Conservation (phyloP, 2,113 vertebrate species). For the Mesocricetus auratus region DNA sequence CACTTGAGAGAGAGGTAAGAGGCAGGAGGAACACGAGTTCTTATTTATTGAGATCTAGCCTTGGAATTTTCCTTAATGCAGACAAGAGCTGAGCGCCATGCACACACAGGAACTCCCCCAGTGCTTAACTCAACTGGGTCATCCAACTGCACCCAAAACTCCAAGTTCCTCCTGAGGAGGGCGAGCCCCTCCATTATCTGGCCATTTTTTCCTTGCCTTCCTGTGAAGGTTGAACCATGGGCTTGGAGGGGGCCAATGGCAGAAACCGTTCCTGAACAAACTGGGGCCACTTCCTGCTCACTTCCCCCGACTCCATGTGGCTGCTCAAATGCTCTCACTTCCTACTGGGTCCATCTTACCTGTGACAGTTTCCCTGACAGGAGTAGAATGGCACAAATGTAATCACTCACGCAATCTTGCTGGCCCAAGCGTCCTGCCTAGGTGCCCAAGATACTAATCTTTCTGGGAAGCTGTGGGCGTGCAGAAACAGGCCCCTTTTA, state of each 20-base stretch:
- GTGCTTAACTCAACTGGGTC: not conserved
- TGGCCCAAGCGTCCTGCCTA: not conserved
- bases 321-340: not conserved
- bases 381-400: too few relatives aligned
- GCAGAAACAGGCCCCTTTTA: not conserved
- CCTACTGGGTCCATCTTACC: fast-evolving
- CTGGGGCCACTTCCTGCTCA: not conserved
- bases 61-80: not conserved
- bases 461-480: not conserved
- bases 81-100: not conserved
- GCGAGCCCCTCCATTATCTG: not conserved
- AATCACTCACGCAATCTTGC: not conserved
- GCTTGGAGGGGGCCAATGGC: not conserved
- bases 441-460: not conserved
- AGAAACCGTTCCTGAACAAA: not conserved
- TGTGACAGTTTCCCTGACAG: not conserved
- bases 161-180: not conserved
- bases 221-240: not conserved
- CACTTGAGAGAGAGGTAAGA: not conserved
- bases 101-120: not conserved
- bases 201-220: not conserved
- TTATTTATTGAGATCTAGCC: not conserved
- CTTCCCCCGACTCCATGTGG: not conserved
- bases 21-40: too few relatives aligned
- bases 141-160: not conserved